Evolutionary conservation across 2,888 invertebrate species (phyloP).

Genomic region (Ichneumoninae sp.): DNA sequence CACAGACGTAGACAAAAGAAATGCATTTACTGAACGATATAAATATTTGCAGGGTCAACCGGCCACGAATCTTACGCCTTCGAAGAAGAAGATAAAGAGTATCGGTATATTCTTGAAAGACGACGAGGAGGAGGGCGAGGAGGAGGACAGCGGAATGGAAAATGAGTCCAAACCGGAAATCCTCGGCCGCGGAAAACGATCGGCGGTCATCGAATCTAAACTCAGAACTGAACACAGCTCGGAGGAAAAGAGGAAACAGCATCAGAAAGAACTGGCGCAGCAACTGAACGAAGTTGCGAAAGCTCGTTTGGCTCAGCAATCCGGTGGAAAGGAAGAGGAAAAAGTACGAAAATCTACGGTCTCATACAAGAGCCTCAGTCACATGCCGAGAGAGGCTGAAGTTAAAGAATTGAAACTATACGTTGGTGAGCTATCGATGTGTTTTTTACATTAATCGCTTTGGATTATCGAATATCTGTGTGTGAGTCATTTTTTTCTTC

Average conservation of each 20-base stretch:
- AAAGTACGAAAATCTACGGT: slow-evolving; percentile 97
- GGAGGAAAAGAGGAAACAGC: slow-evolving; percentile 98
- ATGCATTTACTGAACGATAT: neutral
- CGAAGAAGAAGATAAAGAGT: slow-evolving; percentile 97
- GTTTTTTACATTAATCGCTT: neutral
- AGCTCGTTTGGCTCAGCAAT: slow-evolving; percentile 95
- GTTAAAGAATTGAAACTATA: slow-evolving; percentile 96
- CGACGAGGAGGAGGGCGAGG: slow-evolving; percentile 91
- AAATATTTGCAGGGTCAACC: slow-evolving; percentile 86
- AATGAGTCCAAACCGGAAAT: slow-evolving; percentile 89
- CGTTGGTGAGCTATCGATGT: slow-evolving; percentile 89
- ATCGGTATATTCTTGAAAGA: slow-evolving; percentile 97
- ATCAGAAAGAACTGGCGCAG: slow-evolving; percentile 97
- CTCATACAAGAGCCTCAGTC: slow-evolving; percentile 96
- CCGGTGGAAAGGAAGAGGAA: slow-evolving; percentile 93
- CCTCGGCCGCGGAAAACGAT: slow-evolving; percentile 92
- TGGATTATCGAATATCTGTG: neutral
- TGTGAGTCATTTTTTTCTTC: slow-evolving; percentile 11
- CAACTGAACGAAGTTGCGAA: slow-evolving; percentile 96
- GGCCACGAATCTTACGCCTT: slow-evolving; percentile 94
- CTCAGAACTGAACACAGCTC: slow-evolving; percentile 97
- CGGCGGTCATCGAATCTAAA: slow-evolving; percentile 96
- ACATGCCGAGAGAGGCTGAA: slow-evolving; percentile 97
- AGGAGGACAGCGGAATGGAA: slow-evolving; percentile 86
- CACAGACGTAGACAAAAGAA: neutral